Conservation (phyloP, 2,888 invertebrate genomes). For the Toxonevra muliebris region DNA sequence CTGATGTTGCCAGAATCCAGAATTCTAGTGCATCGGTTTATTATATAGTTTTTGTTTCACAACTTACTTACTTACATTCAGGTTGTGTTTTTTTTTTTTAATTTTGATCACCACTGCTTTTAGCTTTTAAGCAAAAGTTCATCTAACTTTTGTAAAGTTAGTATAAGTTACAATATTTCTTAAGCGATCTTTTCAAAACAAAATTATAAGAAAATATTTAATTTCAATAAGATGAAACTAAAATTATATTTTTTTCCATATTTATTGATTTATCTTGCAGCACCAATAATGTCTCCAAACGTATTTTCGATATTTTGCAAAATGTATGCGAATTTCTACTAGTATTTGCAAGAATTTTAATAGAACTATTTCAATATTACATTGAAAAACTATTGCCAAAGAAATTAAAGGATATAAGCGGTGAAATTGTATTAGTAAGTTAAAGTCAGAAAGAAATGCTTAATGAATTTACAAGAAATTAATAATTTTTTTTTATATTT, state of each 20-base stretch:
- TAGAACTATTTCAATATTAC: conserved; percentile 47
- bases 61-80: too few relatives aligned
- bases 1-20: too few relatives aligned
- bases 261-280: too few relatives aligned
- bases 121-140: too few relatives aligned
- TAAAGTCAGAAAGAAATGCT: background rate
- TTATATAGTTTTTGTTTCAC: too few relatives aligned
- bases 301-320: conserved; percentile 53
- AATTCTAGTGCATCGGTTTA: too few relatives aligned
- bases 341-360: conserved; percentile 48
- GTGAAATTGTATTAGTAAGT: conserved; percentile 81
- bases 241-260: conserved; percentile 35
- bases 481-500: conserved; percentile 9
- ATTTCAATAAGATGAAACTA: background rate
- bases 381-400: conserved; percentile 46
- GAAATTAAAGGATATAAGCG: conserved; percentile 76
- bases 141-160: too few relatives aligned
- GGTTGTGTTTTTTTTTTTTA: too few relatives aligned
- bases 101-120: too few relatives aligned
- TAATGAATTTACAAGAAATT: background rate
- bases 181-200: too few relatives aligned
- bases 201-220: conserved; percentile 1
- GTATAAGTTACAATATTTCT: too few relatives aligned
- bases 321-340: conserved; percentile 56
- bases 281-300: conserved; percentile 54